Evolutionary conservation across 2,888 invertebrate species (phyloP), one percentile per base, ranked within the genome.

Genomic region (Rhabditophanes sp.): DNA sequence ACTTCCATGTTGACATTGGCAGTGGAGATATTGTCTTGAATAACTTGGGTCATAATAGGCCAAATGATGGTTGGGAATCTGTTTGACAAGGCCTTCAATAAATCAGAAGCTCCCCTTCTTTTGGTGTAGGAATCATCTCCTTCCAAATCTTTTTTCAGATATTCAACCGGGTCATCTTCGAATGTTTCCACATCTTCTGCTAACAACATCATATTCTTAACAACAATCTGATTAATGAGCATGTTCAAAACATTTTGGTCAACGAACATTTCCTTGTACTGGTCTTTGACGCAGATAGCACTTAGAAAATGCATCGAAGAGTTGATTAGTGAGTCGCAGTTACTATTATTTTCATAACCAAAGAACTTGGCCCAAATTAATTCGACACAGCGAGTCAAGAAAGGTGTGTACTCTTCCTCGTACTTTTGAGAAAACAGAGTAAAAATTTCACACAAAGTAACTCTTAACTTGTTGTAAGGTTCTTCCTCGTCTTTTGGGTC

Each of bases 131-230:
- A 80, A 69, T 99, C 96, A 22, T 9, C 31, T 4, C 93, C 93
- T 71, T 96, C 96, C 44, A 99, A 84, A 68, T 96, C 96, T 19
- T 87, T 73, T 3, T 85, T 73, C 42, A 87, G 84, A 64, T 85
- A 90, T 69, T 99, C 96, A 61, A 96, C 88, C 0, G 96, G 83
- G 65, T 90, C 93, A 65, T 93, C 90, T 67, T 88, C 87, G 68
- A 96, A 96, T 26, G 88, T 67, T 66, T 96, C 96, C 67, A 84
- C 80, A 68, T 99, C 96, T 0, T 84, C 80, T 33, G 77, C 78
- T 73, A 93, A 75, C 51, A 99, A 85, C 67, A 87, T 81, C 76
- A 99, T 81, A 66, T 93, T 96, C 1, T 93, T 90, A 56, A 96
- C 84, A 55, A 96, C 82, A n/a, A 96, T 84, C 67, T 87, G 87